These are phyloP conservation scores for Paramuricea clavata DNA, from an alignment of 92 coral and sea anemone genomes.

Conservation along the genomic window DNA sequence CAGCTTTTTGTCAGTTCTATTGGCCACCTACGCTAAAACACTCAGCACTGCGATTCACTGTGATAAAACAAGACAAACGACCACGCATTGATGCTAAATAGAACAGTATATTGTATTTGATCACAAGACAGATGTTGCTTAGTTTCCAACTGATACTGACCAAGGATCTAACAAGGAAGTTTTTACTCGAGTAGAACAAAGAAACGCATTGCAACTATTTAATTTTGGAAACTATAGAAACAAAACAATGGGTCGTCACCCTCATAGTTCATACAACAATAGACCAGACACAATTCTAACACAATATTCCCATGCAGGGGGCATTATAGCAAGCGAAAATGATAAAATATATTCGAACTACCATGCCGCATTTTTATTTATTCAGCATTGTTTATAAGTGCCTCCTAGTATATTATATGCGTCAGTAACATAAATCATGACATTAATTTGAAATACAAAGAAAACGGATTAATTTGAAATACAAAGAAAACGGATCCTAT, in stretches of 20 bases:
- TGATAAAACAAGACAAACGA: not conserved
- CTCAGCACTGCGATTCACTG: not conserved
- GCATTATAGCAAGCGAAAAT: no score
- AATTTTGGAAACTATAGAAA: slow-evolving; percentile 18
- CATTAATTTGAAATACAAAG: no score
- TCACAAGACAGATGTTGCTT: not conserved
- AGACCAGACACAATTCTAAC: not conserved
- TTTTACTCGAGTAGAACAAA: not conserved
- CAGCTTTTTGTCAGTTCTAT: not conserved
- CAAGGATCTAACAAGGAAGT: not conserved
- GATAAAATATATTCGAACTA: no score
- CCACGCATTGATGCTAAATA: not conserved
- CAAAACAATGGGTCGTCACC: not conserved
- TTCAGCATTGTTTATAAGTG: no score
- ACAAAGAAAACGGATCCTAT: no score
- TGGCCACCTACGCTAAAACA: not conserved
- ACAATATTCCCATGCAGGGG: no score
- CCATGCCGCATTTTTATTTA: no score
- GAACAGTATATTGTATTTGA: not conserved
- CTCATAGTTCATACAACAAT: not conserved
- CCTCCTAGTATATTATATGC: no score
- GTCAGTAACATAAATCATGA: no score
- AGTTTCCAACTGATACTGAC: not conserved
- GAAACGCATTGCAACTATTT: not conserved
- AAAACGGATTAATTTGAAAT: no score